A percentile compares a stretch with the other conserved stretches of the same genome.
Evolutionary conservation across 2,888 invertebrate genomes (phyloP).

Genomic region (Eretmocerus hayati): DNA sequence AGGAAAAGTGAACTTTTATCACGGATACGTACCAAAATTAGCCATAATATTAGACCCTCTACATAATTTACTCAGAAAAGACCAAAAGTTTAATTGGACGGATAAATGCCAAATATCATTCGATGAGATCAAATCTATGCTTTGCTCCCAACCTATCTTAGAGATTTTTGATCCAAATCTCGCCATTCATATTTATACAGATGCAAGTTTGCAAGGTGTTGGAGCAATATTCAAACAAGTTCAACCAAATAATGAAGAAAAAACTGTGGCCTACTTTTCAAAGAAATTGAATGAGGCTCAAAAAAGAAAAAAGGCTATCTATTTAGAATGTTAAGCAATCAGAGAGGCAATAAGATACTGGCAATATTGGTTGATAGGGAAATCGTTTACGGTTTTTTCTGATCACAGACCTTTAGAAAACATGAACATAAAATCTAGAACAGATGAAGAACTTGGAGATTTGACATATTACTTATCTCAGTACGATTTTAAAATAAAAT

Average conservation of each 20-base stretch:
- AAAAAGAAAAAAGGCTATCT: conserved; percentile 21
- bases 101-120: conserved; percentile 19
- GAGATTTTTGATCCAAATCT: conserved; percentile 23
- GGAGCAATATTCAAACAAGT: conserved; percentile 28
- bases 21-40: conserved; percentile 21
- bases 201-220: conserved; percentile 28
- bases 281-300: conserved; percentile 14
- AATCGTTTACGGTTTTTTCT: conserved; percentile 9
- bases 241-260: too few species aligned
- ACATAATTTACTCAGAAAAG: conserved; percentile 25
- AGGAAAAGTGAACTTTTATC: conserved; percentile 27
- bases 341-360: conserved; percentile 16
- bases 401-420: conserved; percentile 23
- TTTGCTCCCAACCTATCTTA: conserved; percentile 23
- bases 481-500: conserved; percentile 1
- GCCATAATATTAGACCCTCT: conserved; percentile 22
- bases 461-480: conserved; percentile 6
- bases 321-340: conserved; percentile 20
- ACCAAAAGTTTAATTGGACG: conserved; percentile 23
- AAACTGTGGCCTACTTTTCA: conserved; percentile 10
- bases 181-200: conserved; percentile 27
- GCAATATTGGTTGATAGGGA: conserved; percentile 14
- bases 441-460: conserved; percentile 10
- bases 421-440: conserved; percentile 14
- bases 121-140: conserved; percentile 22